Conservation (phyloP, 2,797 vertebrate genomes). For the Brachymystax lenok region DNA sequence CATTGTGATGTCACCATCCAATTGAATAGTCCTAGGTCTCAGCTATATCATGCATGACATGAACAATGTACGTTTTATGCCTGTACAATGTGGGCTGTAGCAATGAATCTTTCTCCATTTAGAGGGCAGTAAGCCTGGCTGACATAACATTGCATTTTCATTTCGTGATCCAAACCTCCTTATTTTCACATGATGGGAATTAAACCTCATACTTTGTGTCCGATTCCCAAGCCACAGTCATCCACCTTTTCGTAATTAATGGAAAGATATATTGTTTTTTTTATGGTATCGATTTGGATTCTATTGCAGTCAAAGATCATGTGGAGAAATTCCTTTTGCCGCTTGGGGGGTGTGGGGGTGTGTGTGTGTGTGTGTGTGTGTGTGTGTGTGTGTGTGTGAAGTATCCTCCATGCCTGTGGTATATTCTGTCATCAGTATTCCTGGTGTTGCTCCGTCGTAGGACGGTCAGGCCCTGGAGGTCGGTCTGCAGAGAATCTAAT, state of each 20-base stretch:
- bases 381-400: background rate
- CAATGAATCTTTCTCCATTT: background rate
- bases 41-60: background rate
- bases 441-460: slow-evolving; percentile 15
- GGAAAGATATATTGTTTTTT: slow-evolving; percentile 7
- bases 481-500: slow-evolving; percentile 31
- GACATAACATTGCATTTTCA: background rate
- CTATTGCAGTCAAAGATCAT: slow-evolving; percentile 27
- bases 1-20: background rate
- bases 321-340: slow-evolving; percentile 2
- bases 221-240: background rate
- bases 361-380: background rate
- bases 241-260: background rate
- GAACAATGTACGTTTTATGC: background rate
- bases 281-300: slow-evolving; percentile 27
- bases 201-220: background rate
- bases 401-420: background rate
- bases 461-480: slow-evolving; percentile 28
- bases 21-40: background rate
- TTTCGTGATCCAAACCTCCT: background rate
- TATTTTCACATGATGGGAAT: background rate
- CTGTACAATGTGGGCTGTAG: background rate
- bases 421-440: slow-evolving; percentile 45
- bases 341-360: background rate
- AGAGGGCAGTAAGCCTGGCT: background rate